Percentiles rank a stretch among this genome's conserved stretches.
Conservation (phyloP, 2,797 vertebrate species). For the Xerus rutilus region DNA sequence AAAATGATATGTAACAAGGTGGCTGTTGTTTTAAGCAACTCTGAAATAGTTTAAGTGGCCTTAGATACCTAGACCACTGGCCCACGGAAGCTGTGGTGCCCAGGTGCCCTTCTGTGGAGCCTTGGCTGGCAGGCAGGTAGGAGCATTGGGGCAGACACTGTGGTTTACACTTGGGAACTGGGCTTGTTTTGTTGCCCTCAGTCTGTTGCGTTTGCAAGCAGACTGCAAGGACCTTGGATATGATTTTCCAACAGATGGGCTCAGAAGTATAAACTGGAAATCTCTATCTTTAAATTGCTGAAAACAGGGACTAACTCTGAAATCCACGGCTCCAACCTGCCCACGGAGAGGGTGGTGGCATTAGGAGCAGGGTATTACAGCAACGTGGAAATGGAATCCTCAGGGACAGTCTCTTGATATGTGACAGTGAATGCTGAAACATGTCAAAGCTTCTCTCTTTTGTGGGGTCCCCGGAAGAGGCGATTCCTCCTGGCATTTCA, state of each 20-base stretch:
- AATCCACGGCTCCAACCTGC: neutral
- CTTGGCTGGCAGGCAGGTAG: neutral
- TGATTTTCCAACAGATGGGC: neutral
- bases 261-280: neutral
- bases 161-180: neutral
- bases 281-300: constrained; percentile 7
- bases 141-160: neutral
- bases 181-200: neutral
- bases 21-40: neutral
- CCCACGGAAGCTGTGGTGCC: neutral
- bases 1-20: neutral
- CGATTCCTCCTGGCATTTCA: neutral
- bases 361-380: neutral
- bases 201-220: constrained; percentile 22
- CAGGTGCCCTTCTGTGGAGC: neutral
- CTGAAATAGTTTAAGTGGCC: neutral
- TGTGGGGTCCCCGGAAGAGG: neutral
- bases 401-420: too few relatives aligned
- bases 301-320: neutral
- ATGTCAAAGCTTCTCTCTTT: neutral
- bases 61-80: neutral
- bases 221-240: neutral
- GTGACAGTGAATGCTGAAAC: neutral
- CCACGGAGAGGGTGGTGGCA: neutral
- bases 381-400: neutral